phyloP scores from a whole-genome alignment of 64 coral and sea anemone genomes.

The Pachyseris speciosa region DNA sequence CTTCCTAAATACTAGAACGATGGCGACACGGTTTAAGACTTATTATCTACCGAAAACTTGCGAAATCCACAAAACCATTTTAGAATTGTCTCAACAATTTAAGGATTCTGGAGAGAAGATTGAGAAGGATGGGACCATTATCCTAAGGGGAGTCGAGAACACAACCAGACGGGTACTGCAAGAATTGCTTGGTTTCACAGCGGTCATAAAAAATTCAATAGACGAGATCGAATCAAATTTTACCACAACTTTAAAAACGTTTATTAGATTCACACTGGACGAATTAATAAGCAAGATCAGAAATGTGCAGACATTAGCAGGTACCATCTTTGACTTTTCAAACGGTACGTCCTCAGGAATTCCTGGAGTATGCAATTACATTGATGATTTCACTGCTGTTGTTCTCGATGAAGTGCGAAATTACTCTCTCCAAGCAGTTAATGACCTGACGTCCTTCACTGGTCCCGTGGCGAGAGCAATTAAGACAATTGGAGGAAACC shows the following conservation, averaged over 20 bases:
- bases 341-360: conserved; percentile 75
- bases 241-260: conserved; percentile 45
- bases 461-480: conserved; percentile 72
- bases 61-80: conserved; percentile 32
- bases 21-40: conserved; percentile 16
- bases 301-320: conserved; percentile 46
- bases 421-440: conserved; percentile 47
- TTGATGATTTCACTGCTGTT: conserved; percentile 63
- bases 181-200: conserved; percentile 65
- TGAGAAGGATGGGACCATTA: conserved; percentile 44
- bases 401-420: conserved; percentile 83
- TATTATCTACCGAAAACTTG: no score
- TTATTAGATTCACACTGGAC: conserved; percentile 58
- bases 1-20: conserved; percentile 47
- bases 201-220: conserved; percentile 67
- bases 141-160: conserved; percentile 33
- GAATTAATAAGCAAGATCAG: conserved; percentile 58
- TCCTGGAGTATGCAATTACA: conserved; percentile 62
- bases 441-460: conserved; percentile 62
- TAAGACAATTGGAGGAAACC: conserved; percentile 37
- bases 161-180: conserved; percentile 42
- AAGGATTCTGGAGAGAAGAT: conserved; percentile 76
- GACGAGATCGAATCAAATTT: conserved; percentile 81
- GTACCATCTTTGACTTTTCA: conserved; percentile 62
- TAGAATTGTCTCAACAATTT: conserved; percentile 50